phyloP scores from a whole-genome alignment of 2,797 vertebrate species.

The Tokudaia muenninki region DNA sequence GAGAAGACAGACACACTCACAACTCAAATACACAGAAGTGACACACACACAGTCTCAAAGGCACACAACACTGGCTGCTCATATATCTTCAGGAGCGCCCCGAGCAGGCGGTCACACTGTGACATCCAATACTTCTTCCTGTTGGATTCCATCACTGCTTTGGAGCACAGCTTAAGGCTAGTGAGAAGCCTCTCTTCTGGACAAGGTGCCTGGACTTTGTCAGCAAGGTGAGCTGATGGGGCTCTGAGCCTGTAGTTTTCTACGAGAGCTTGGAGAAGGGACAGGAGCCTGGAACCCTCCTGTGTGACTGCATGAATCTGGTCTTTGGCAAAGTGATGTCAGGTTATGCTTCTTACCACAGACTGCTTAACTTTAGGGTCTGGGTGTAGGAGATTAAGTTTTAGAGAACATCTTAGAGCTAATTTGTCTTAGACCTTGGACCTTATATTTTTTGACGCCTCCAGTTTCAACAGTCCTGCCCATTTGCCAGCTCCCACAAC shows the following conservation, averaged over 20 bases:
- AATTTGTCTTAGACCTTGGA: not conserved
- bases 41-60: not conserved
- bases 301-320: not conserved
- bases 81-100: not conserved
- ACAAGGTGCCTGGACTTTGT: not conserved
- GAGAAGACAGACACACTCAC: slow-evolving; percentile 8
- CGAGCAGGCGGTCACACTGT: not conserved
- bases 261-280: not conserved
- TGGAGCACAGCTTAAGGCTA: not conserved
- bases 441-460: not conserved
- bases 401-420: not conserved
- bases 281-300: not conserved
- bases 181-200: not conserved
- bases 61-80: not conserved
- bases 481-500: not conserved
- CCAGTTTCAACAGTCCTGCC: not conserved
- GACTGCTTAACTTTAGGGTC: not conserved
- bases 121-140: not conserved
- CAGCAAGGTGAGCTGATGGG: not conserved
- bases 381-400: not conserved
- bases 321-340: not conserved
- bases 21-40: not conserved
- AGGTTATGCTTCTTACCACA: not conserved
- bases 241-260: not conserved
- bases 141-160: not conserved